Evolutionary conservation across 2,113 vertebrate genomes (phyloP).

Genomic region (Prochilodus magdalenae): DNA sequence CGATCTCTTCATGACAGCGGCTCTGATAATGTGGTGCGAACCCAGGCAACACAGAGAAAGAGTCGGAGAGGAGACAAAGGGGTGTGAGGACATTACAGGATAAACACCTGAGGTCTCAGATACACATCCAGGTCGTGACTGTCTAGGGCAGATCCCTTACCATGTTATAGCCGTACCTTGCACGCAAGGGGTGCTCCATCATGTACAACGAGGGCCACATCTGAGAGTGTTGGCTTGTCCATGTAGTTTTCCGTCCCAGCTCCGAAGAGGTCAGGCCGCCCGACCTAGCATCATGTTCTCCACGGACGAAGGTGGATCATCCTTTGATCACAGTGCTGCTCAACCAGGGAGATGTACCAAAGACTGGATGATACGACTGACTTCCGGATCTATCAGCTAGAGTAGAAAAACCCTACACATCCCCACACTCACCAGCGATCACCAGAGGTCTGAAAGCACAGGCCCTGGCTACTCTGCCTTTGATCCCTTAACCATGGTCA

Average conservation of each 20-base stretch:
- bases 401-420: too few species aligned
- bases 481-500: constrained; percentile 51
- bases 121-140: too few species aligned
- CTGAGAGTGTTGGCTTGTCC: constrained; percentile 71
- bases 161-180: constrained; percentile 58
- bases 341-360: neutral
- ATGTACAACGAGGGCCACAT: constrained; percentile 77
- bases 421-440: too few species aligned
- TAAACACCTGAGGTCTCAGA: too few species aligned
- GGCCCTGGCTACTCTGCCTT: too few species aligned
- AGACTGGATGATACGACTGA: too few species aligned
- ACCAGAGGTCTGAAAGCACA: too few species aligned
- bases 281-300: constrained; percentile 75
- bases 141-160: too few species aligned
- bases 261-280: constrained; percentile 72
- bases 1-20: constrained; percentile 57
- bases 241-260: constrained; percentile 78
- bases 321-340: constrained; percentile 62
- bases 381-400: too few species aligned
- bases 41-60: too few species aligned
- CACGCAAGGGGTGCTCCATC: constrained; percentile 70
- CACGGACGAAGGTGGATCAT: constrained; percentile 69
- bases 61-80: neutral
- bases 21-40: constrained; percentile 40
- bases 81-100: too few species aligned